Percentiles rank a stretch among this genome's conserved stretches.
phyloP scores from a whole-genome alignment of 2,797 vertebrate genomes.

The Clarias pachynema region DNA sequence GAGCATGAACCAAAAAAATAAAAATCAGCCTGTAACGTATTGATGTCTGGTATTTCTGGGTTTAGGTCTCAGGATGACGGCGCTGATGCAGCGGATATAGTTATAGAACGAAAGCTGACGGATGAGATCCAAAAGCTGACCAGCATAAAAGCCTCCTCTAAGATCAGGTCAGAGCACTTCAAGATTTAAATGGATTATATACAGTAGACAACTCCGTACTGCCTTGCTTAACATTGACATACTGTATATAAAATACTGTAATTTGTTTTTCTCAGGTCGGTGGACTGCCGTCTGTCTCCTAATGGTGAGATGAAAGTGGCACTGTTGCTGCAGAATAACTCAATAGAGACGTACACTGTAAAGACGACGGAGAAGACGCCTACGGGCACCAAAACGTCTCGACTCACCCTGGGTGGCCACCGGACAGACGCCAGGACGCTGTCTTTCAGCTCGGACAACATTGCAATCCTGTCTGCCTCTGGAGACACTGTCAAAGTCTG shows the following conservation, averaged over 20 bases:
- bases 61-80: constrained; percentile 72
- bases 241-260: too few species aligned
- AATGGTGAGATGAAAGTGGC: constrained; percentile 89
- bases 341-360: constrained; percentile 83
- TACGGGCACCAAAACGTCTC: constrained; percentile 74
- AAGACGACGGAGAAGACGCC: constrained; percentile 66
- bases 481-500: constrained; percentile 93
- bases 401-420: constrained; percentile 87
- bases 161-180: constrained; percentile 86
- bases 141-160: constrained; percentile 87
- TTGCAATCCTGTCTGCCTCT: constrained; percentile 90
- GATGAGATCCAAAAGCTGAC: constrained; percentile 85
- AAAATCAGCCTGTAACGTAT: not conserved
- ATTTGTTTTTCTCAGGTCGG: constrained; percentile 76
- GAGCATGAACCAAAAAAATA: not conserved
- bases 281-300: constrained; percentile 80
- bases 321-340: constrained; percentile 92
- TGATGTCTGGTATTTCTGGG: constrained; percentile 34
- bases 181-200: not conserved
- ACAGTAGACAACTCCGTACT: too few species aligned
- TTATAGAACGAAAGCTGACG: constrained; percentile 72
- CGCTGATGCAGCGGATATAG: constrained; percentile 60
- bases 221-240: not conserved
- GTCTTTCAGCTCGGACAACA: constrained; percentile 96
- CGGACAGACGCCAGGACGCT: constrained; percentile 90